phyloP scores from a whole-genome alignment of 2,797 vertebrate species.

The Pogonophryne albipinna region DNA sequence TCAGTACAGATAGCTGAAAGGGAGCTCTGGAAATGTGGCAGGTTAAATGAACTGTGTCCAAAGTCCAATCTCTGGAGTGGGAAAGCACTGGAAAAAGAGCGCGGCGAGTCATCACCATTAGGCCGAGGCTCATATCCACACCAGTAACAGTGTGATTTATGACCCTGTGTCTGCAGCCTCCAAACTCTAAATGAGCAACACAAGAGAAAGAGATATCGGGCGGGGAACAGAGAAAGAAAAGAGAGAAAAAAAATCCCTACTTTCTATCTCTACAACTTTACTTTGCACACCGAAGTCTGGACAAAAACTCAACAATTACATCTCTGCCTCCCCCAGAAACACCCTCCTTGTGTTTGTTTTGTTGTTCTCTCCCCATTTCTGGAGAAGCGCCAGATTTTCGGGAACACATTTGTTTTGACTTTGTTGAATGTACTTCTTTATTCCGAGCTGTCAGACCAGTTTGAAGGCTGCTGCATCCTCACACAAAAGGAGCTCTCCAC shows the following conservation, averaged over 20 bases:
- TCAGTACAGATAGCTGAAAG: constrained; percentile 72
- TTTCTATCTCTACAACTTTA: constrained; percentile 66
- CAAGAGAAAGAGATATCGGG: constrained; percentile 61
- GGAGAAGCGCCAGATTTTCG: constrained; percentile 44
- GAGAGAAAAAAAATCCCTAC: constrained; percentile 27
- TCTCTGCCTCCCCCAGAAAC: constrained; percentile 47
- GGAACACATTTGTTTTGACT: constrained; percentile 57
- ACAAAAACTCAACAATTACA: constrained; percentile 51
- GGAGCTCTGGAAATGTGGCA: constrained; percentile 70
- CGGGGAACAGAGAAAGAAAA: constrained; percentile 49
- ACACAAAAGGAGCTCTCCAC: constrained; percentile 61
- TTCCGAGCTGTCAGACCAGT: constrained; percentile 55
- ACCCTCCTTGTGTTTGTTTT: constrained; percentile 28
- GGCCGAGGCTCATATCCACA: constrained; percentile 78
- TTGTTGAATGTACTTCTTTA: constrained; percentile 48
- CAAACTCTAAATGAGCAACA: constrained; percentile 79
- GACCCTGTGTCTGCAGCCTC: constrained; percentile 70
- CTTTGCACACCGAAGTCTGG: constrained; percentile 60
- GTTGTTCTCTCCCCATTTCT: constrained; percentile 43
- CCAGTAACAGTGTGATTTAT: constrained; percentile 83
- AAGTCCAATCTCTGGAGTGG: constrained; percentile 81
- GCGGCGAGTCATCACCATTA: constrained; percentile 84
- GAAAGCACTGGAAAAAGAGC: constrained; percentile 78
- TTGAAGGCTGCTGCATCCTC: constrained; percentile 39
- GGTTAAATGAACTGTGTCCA: constrained; percentile 86